Conservation (phyloP, 2,113 vertebrate species). For the Pelecanoides urinatrix region DNA sequence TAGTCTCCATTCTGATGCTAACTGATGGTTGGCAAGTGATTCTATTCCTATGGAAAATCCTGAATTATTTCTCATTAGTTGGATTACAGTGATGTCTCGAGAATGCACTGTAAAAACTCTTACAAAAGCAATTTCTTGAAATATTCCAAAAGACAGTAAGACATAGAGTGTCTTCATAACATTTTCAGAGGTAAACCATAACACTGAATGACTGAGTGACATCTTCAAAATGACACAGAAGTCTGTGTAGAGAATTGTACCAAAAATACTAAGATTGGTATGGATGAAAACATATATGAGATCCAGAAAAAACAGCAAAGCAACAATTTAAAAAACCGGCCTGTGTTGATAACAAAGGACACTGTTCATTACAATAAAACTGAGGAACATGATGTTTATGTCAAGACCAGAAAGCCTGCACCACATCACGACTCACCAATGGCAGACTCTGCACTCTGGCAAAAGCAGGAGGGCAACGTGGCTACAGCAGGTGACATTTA, state of each 20-base stretch:
- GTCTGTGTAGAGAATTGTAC: not conserved
- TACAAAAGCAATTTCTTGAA: not conserved
- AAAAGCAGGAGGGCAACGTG: not conserved
- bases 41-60: not conserved
- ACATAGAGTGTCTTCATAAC: not conserved
- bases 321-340: not conserved
- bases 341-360: not conserved
- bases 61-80: not conserved
- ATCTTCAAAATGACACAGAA: not conserved
- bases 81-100: not conserved
- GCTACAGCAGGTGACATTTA: not conserved
- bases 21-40: not conserved
- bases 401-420: not conserved
- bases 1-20: not conserved
- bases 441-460: not conserved
- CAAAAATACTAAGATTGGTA: not conserved
- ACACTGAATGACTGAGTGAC: not conserved
- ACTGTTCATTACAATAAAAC: not conserved
- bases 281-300: not conserved
- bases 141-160: not conserved
- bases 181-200: not conserved
- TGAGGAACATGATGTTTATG: not conserved
- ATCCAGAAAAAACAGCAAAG: not conserved
- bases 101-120: not conserved
- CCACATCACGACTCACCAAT: not conserved